These are phyloP conservation scores for Megastigmus dorsalis DNA, from an alignment of 2,888 invertebrate genomes.

Conservation along the genomic window DNA sequence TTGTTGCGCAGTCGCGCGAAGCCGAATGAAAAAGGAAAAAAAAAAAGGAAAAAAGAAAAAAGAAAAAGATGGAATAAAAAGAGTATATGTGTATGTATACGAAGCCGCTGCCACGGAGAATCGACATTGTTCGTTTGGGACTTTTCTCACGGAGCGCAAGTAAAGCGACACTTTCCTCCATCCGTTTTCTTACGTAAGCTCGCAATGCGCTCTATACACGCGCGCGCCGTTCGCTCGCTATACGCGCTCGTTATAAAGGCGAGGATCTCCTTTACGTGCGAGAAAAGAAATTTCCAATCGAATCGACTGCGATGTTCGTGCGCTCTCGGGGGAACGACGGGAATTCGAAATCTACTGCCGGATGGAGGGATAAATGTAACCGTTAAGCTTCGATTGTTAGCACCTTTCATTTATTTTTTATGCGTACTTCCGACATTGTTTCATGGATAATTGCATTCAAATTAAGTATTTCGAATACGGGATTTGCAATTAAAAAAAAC, in stretches of 20 bases:
- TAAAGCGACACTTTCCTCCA: conserved; percentile 45
- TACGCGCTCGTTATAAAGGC: too few relatives aligned
- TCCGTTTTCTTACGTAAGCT: conserved; percentile 38
- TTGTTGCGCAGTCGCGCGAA: background rate
- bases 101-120: background rate
- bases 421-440: too few relatives aligned
- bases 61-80: conserved; percentile 23
- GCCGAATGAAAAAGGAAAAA: background rate
- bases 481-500: too few relatives aligned
- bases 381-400: too few relatives aligned
- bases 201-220: background rate
- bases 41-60: too few relatives aligned
- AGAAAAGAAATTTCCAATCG: conserved; percentile 20
- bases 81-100: background rate
- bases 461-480: too few relatives aligned
- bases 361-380: too few relatives aligned
- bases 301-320: too few relatives aligned
- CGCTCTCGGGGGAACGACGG: too few relatives aligned
- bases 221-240: background rate
- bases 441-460: too few relatives aligned
- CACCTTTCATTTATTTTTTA: too few relatives aligned
- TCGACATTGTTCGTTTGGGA: conserved; percentile 44
- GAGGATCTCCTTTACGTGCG: conserved; percentile 9
- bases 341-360: too few relatives aligned
- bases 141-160: conserved; percentile 37